Base-by-base conservation (phyloP, 92 coral and sea anemone species). In the Galaxea fascicularis region DNA sequence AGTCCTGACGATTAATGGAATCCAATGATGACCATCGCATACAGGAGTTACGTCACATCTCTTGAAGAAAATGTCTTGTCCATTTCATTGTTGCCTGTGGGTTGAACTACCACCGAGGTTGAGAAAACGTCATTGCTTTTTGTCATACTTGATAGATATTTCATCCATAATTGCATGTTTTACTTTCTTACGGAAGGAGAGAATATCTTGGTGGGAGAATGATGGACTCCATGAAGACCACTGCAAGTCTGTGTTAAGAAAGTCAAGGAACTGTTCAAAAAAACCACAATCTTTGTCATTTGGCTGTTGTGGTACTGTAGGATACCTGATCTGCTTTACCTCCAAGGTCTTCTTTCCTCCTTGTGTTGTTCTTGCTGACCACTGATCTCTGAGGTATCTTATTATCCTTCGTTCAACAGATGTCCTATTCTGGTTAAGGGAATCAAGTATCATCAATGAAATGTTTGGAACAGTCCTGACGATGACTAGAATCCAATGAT, bases 91-190 rank as follows among this genome's bases (percentile, higher is more conserved):
- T 78, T 14, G 83, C 72, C 20, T 58, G n/a, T 14, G 73, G 83
- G 65, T 78, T 78, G 83, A 78, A 78, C 28, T 78, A 15, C n/a
- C 28, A 62, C 39, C n/a, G n/a, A n/a, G n/a, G n/a, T n/a, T n/a
- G n/a, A n/a, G n/a, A n/a, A n/a, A n/a, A n/a, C n/a, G n/a, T n/a
- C n/a, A n/a, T n/a, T n/a, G n/a, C n/a, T n/a, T n/a, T n/a, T n/a
- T n/a, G n/a, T n/a, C n/a, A n/a, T n/a, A n/a, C n/a, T n/a, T n/a
- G n/a, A n/a, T n/a, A n/a, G n/a, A n/a, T n/a, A n/a, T n/a, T n/a
- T n/a, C n/a, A n/a, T n/a, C n/a, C n/a, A n/a, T n/a, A n/a, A n/a
- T n/a, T n/a, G n/a, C n/a, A n/a, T n/a, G n/a, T n/a, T n/a, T n/a
- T n/a, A n/a, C n/a, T n/a, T n/a, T n/a, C n/a, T n/a, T n/a, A n/a